Evolutionary conservation across 2,888 invertebrate species (phyloP), one percentile per base, ranked within the genome.

Genomic region (Anoplius nigerrimus): DNA sequence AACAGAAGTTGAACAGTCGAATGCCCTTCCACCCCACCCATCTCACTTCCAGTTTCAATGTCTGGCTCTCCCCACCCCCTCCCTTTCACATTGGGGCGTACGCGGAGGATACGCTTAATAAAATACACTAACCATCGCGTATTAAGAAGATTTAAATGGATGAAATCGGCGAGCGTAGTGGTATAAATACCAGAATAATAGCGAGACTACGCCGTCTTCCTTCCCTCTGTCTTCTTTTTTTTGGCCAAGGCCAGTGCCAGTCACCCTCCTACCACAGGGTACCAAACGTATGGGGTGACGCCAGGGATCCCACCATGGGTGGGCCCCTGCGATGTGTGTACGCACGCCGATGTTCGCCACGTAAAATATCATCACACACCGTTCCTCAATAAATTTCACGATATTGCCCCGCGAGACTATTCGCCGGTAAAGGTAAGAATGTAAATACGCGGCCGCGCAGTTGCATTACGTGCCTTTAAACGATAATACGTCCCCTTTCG

Each of bases 121-220:
- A 84, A 83, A 82, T 83, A 80, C 82, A 76, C 81, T 83, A 83
- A 84, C 81, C 80, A 81, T 75, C 76, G 80, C 82, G 81, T 82
- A 86, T 85, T 86, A 85, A 84, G 78, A 85, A 86, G 85, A 86
- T 86, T 86, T 85, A 85, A 82, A 78, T 78, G 78, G 72, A 72
- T 76, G 66, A 78, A 72, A 78, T 76, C 79, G 74, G 75, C 73
- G 70, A 76, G 76, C 73, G 75, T 68, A 79, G 80, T 78, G 78
- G 74, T 84, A 86, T 86, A 86, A 86, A 86, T 85, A 84, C 80
- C 80, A 74, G 83, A 85, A 86, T 86, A 85, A 86, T 85, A 83
- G 83, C 81, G 78, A 78, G 84, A 83, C 85, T 85, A 85, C 80
- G 77, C 80, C 75, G 75, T 24, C 22, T 42, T 15, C 18, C 20